phyloP scores from a whole-genome alignment of 2,113 vertebrate genomes.

The Saccopteryx leptura region DNA sequence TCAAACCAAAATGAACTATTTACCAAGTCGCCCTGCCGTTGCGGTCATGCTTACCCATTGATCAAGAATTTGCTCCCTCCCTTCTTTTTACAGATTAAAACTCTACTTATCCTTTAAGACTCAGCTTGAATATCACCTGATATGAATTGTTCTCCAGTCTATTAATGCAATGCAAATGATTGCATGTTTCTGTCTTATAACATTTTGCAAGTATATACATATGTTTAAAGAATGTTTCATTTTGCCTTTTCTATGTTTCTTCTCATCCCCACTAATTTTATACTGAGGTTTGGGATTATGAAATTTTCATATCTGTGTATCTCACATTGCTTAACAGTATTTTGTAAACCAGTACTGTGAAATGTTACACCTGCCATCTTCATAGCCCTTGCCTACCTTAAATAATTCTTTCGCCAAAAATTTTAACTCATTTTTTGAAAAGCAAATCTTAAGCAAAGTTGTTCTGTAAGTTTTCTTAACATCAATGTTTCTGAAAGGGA shows the following conservation, averaged over 20 bases:
- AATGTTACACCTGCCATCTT: background rate
- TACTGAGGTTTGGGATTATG: background rate
- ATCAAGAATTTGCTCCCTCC: background rate
- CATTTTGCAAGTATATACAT: background rate
- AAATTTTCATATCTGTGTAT: background rate
- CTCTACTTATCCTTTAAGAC: background rate
- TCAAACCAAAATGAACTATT: background rate
- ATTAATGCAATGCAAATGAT: background rate
- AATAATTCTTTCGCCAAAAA: background rate
- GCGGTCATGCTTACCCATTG: background rate
- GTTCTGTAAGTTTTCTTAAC: background rate
- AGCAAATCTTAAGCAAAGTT: background rate
- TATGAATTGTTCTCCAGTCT: background rate
- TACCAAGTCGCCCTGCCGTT: background rate
- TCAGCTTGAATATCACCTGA: background rate
- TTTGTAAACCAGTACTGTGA: background rate
- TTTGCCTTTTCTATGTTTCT: background rate
- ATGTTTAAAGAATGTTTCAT: slow-evolving; percentile 19
- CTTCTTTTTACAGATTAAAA: slow-evolving; percentile 10
- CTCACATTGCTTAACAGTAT: background rate
- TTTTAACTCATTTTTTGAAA: background rate
- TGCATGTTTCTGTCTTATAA: background rate
- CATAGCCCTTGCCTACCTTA: background rate
- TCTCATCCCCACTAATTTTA: background rate
- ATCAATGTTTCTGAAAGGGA: background rate